These are phyloP conservation scores for Mola mola DNA, from an alignment of 2,113 vertebrate species.

Conservation along the genomic window DNA sequence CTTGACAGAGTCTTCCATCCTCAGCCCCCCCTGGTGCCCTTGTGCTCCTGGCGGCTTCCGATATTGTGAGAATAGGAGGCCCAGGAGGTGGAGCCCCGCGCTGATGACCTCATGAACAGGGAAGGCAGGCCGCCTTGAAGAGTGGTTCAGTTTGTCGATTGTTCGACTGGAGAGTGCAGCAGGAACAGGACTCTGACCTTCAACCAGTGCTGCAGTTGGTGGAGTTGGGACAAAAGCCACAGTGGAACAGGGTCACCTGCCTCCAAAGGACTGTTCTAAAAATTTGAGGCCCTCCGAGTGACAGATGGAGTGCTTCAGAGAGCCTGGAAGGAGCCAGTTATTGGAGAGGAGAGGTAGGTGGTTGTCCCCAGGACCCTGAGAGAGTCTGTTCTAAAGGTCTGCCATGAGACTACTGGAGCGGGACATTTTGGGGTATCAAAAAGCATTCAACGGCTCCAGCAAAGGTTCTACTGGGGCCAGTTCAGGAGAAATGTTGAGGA, in stretches of 20 bases:
- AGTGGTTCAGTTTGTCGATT: neutral
- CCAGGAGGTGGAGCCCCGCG: too few species aligned
- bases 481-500: conserved; percentile 27
- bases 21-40: too few species aligned
- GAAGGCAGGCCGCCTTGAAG: too few species aligned
- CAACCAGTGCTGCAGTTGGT: neutral
- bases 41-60: too few species aligned
- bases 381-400: neutral
- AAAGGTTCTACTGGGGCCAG: conserved; percentile 17
- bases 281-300: neutral
- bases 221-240: neutral
- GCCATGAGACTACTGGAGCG: neutral
- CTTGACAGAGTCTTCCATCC: too few species aligned
- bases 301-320: neutral
- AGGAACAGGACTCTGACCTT: neutral
- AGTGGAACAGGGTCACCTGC: neutral
- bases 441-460: neutral
- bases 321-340: neutral
- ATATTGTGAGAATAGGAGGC: too few species aligned
- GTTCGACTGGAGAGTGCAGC: neutral
- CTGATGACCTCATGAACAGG: too few species aligned
- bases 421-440: conserved; percentile 3
- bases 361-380: neutral
- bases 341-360: neutral
- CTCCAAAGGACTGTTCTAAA: neutral